Evolutionary conservation across 2,113 vertebrate genomes (phyloP), one percentile per base, ranked within the genome.

Genomic region (Takifugu flavidus): DNA sequence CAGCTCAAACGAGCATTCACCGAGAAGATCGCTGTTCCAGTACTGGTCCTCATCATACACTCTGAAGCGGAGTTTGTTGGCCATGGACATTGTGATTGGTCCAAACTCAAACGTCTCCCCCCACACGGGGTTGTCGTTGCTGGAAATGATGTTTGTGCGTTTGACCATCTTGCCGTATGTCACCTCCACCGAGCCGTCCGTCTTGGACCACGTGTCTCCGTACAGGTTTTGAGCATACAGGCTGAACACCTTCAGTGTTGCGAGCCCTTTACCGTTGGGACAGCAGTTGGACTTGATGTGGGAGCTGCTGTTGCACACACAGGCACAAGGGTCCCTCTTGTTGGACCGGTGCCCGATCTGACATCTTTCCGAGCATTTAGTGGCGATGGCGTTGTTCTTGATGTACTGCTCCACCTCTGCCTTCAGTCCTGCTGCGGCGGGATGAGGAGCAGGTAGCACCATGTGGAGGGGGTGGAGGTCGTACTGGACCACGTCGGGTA

Each of bases 341-440:
- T 8, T 87, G 3, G 55, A 56, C 14, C 31, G 62, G 2, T 42
- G 65, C 0, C 90, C 91, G 20, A 80, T 59, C 28, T 25, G 3
- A 58, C 88, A 89, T 10, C 25, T 0, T 49, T 74, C 58, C 1
- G 72, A 87, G 64, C 91, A 94, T 65, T 89, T 63, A 26, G 20
- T 81, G 76, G 86, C 67, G 4, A 89, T 72, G 0, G 84, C 89
- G 29, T 80, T 89, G 31, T 70, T 11, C 5, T 5, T 42, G 42
- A 94, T 75, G 14, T 93, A 93, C 11, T 75, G 65, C 46, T 90
- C 89, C n/a, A 93, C 25, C 0, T 90, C 89, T 49, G 26, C 52
- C 64, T 82, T 83, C 26, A 93, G 69, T 26, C 86, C 76, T 0
- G 6, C 53, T 2, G 39, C 51, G 0, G 82, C 89, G 29, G 73